phyloP scores from a whole-genome alignment of 2,797 vertebrate species.

The Tokudaia muenninki region DNA sequence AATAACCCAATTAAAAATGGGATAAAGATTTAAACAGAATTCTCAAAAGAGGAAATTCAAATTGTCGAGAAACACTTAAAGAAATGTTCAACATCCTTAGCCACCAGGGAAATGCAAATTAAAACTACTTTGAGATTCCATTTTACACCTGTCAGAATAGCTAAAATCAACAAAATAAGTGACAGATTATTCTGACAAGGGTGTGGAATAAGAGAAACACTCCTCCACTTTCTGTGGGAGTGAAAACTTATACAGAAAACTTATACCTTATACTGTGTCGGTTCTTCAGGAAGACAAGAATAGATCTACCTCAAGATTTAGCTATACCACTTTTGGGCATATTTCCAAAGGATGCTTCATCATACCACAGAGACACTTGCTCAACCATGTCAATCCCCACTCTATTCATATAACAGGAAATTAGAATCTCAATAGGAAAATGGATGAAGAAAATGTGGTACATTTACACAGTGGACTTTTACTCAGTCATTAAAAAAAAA shows the following conservation, averaged over 20 bases:
- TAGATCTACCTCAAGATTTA: background rate
- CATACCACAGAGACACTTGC: background rate
- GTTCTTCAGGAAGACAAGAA: background rate
- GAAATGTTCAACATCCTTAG: background rate
- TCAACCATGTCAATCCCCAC: background rate
- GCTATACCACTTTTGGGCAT: background rate
- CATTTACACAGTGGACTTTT: background rate
- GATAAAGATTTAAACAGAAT: background rate
- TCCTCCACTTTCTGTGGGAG: background rate
- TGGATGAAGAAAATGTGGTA: background rate
- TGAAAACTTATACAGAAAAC: background rate
- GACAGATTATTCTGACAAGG: too few species aligned
- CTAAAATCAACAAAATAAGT: background rate
- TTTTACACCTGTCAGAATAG: background rate
- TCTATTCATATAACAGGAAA: background rate
- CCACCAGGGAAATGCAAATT: background rate
- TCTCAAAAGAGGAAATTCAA: background rate
- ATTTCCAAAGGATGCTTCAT: background rate
- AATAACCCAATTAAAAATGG: background rate
- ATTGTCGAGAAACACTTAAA: too few species aligned
- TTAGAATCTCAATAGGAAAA: background rate
- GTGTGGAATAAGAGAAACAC: background rate
- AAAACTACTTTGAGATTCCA: background rate
- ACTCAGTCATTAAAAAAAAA: background rate
- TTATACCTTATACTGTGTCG: background rate